Conservation (phyloP, 2,797 vertebrate genomes). For the Poeciliopsis paucimaculata region DNA sequence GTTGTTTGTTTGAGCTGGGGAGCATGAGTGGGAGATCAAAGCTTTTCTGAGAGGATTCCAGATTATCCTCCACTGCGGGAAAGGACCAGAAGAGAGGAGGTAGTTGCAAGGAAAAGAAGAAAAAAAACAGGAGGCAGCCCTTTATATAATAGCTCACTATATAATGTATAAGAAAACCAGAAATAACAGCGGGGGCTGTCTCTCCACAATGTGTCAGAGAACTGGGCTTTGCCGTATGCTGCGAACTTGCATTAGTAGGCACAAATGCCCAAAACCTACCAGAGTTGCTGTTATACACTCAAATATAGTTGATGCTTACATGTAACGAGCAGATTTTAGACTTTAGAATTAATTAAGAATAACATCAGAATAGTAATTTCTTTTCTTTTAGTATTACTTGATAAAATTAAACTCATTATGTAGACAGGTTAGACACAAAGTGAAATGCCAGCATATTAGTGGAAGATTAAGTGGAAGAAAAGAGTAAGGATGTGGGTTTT, state of each 20-base stretch:
- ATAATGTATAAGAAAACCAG: constrained; percentile 71
- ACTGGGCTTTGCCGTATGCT: constrained; percentile 48
- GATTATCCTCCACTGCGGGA: constrained; percentile 69
- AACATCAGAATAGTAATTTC: neutral
- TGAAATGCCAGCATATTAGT: neutral
- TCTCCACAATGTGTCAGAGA: constrained; percentile 50
- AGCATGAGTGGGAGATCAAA: constrained; percentile 62
- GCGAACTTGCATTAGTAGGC: constrained; percentile 38
- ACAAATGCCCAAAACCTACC: constrained; percentile 21
- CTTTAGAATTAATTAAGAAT: neutral
- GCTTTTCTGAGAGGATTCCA: constrained; percentile 61
- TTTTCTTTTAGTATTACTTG: neutral
- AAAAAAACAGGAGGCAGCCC: constrained; percentile 43
- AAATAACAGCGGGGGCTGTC: constrained; percentile 67
- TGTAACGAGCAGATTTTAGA: constrained; percentile 14
- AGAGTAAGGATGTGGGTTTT: neutral
- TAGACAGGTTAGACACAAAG: neutral
- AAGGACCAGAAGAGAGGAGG: constrained; percentile 62
- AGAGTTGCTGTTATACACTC: constrained; percentile 21
- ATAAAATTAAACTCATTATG: neutral
- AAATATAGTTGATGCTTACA: constrained; percentile 25
- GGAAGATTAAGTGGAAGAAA: neutral
- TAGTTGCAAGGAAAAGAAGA: constrained; percentile 20
- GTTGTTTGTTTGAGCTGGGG: constrained; percentile 1
- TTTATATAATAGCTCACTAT: constrained; percentile 73